A percentile compares a stretch with the other conserved stretches of the same genome.
Conservation (phyloP, 2,113 vertebrate genomes). For the Tetrao urogallus region DNA sequence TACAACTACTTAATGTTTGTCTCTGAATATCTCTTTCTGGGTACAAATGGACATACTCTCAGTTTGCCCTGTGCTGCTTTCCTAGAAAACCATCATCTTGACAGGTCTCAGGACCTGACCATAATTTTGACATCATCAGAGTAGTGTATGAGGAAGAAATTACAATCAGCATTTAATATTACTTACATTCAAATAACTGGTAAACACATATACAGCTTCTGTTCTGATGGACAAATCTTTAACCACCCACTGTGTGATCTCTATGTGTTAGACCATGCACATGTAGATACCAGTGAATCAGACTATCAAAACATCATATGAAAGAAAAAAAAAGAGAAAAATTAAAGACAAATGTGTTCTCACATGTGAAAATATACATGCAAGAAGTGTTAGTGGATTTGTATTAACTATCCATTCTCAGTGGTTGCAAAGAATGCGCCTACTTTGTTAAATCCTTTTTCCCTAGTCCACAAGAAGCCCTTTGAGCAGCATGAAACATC, state of each 20-base stretch:
- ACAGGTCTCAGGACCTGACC: not conserved
- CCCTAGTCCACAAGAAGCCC: not conserved
- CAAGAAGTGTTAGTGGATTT: not conserved
- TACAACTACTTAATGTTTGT: not conserved
- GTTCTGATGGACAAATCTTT: not conserved
- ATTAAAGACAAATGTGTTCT: accelerated
- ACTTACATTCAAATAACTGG: not conserved
- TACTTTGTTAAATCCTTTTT: not conserved
- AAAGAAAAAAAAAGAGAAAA: not conserved
- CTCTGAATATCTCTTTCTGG: not conserved
- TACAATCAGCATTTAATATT: not conserved
- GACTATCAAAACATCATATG: not conserved
- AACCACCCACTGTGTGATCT: not conserved
- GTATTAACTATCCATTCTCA: not conserved
- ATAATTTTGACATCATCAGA: not conserved
- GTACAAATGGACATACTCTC: not conserved
- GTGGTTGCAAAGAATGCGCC: not conserved
- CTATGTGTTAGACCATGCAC: not conserved
- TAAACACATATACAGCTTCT: not conserved
- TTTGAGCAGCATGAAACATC: not conserved
- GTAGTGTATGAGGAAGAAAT: not conserved
- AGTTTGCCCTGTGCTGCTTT: not conserved
- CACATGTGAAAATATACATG: not conserved
- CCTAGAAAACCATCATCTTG: not conserved
- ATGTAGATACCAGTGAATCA: not conserved